phyloP scores from a whole-genome alignment of 2,797 vertebrate genomes.

The Sphenodon punctatus region DNA sequence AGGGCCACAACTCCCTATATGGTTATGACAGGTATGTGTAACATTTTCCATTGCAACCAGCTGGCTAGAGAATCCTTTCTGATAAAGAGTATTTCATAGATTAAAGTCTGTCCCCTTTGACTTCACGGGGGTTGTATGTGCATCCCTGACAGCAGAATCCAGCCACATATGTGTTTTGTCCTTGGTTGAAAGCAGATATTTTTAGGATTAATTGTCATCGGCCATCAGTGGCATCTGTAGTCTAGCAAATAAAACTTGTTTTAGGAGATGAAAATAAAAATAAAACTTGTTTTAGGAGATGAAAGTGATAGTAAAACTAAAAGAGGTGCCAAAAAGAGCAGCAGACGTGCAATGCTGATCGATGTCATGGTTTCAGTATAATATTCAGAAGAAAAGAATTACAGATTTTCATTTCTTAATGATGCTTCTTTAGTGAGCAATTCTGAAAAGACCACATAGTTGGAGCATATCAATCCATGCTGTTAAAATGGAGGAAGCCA shows the following conservation, averaged over 20 bases:
- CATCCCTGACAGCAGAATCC: not conserved
- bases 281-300: not conserved
- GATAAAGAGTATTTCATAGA: not conserved
- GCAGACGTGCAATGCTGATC: not conserved
- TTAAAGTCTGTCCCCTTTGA: not conserved
- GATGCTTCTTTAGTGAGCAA: not conserved
- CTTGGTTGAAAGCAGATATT: not conserved
- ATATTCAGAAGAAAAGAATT: not conserved
- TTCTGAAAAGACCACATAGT: not conserved
- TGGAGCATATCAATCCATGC: not conserved
- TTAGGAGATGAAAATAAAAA: not conserved
- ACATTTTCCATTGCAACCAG: not conserved
- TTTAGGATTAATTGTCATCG: not conserved
- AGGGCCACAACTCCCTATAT: not conserved
- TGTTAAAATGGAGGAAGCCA: not conserved
- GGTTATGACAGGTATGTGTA: not conserved
- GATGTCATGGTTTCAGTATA: not conserved
- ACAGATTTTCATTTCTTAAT: not conserved
- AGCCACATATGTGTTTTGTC: not conserved
- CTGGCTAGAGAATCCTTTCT: not conserved
- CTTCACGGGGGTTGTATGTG: fast-evolving
- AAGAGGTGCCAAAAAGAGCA: not conserved
- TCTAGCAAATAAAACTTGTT: not conserved
- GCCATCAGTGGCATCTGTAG: not conserved
- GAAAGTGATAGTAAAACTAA: not conserved